Evolutionary conservation across 2,113 vertebrate species (phyloP), one percentile per base, ranked within the genome.

Genomic region (Dicentrarchus labrax): DNA sequence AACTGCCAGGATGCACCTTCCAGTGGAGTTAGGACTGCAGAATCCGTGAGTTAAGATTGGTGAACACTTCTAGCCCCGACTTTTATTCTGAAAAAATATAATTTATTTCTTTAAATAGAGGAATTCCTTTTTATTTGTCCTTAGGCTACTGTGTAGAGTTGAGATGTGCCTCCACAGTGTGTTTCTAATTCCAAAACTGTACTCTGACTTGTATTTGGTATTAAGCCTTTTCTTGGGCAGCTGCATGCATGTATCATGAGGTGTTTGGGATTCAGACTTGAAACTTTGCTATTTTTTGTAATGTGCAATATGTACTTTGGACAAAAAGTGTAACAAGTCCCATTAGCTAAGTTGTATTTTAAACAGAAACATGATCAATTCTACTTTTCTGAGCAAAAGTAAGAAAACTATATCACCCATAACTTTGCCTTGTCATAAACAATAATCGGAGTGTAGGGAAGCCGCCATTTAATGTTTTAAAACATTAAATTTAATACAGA

Each of bases 191-290:
- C 67, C 74, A 61, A 83, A 79, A 83, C 70, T 72, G 57, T 45
- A 41, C 51, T 72, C 72, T 76, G 75, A 86, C 51, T 68, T 80
- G 59, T 78, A 65, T 89, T 87, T 86, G 75, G 72, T 87, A 68
- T 83, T 74, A 48, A 76, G 68, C 67, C 72, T 85, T 70, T 88
- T 85, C 21, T 68, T 69, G 59, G 81, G 89, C 87, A 90, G 87
- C 89, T 92, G 72, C 70, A 70, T 86, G 85, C 78, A 81, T 72
- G 60, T 70, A 77, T 86, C 70, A 88, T 53, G 36, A 59, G 78
- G 69, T 89, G 82, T 87, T 92, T 86, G 65, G 57, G 84, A 89
- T 81, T 85, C 80, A 88, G 80, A 89, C 86, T 91, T 92, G 88
- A 93, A 89, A 76, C 59, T 57, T 87, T 84, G 72, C 45, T 62